Conservation (phyloP, 2,888 invertebrate genomes). For the Xestia ashworthii region DNA sequence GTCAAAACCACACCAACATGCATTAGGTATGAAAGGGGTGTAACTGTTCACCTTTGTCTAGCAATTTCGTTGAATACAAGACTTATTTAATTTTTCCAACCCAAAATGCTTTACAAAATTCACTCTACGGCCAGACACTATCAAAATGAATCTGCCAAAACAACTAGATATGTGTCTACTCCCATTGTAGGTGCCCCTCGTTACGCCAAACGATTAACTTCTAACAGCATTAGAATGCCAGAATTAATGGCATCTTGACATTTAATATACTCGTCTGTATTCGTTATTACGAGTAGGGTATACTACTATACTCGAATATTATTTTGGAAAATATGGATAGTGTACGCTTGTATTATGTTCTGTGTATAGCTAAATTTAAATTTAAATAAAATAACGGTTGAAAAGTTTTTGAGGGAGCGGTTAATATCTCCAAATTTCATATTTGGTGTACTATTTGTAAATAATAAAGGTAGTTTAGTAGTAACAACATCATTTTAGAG, state of each 20-base stretch:
- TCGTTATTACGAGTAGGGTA: slow-evolving; percentile 15
- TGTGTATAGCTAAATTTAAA: background rate
- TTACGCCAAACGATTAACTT: slow-evolving; percentile 49
- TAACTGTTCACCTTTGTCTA: background rate
- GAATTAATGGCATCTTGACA: slow-evolving; percentile 52
- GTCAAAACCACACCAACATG: too few relatives aligned
- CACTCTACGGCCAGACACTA: background rate
- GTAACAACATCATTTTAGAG: background rate
- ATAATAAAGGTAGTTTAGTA: background rate
- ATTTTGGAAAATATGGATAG: background rate
- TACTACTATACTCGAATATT: slow-evolving; percentile 4
- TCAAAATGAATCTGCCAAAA: slow-evolving; percentile 28
- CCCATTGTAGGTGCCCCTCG: slow-evolving; percentile 30
- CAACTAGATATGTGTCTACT: slow-evolving; percentile 27
- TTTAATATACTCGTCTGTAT: slow-evolving; percentile 26
- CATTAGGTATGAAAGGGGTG: background rate
- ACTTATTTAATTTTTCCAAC: background rate
- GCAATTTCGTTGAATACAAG: too few relatives aligned
- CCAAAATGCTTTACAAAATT: background rate
- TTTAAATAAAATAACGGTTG: background rate
- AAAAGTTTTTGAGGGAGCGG: background rate
- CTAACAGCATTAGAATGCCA: slow-evolving; percentile 47
- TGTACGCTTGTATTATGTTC: background rate
- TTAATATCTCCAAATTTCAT: background rate
- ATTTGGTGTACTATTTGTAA: background rate